A percentile compares a stretch with the other conserved stretches of the same genome.
phyloP scores from a whole-genome alignment of 2,797 vertebrate genomes.

The Labroides dimidiatus region DNA sequence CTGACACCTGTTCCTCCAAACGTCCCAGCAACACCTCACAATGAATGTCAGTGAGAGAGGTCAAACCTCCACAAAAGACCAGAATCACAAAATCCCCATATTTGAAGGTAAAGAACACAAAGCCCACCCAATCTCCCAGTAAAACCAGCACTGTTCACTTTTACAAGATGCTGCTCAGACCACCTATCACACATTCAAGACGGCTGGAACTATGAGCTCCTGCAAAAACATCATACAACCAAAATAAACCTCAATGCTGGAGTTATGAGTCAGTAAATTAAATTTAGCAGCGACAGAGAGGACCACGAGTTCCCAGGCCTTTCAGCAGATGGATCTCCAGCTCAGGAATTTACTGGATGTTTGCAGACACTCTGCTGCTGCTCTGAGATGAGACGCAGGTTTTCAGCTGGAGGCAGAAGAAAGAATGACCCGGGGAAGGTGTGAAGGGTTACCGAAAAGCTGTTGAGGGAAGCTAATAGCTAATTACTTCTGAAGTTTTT shows the following conservation, averaged over 20 bases:
- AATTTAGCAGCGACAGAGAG: slow-evolving; percentile 41
- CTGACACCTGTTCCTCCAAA: slow-evolving; percentile 48
- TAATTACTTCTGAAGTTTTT: not conserved
- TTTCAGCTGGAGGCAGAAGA: slow-evolving; percentile 16
- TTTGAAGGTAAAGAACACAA: slow-evolving; percentile 23
- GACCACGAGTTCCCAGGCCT: slow-evolving; percentile 40
- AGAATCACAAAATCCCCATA: slow-evolving; percentile 27
- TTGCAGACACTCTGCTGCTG: slow-evolving; percentile 17
- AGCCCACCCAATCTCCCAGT: slow-evolving; percentile 58
- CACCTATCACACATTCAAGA: slow-evolving; percentile 41
- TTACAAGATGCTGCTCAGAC: slow-evolving; percentile 55
- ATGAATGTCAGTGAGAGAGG: slow-evolving; percentile 34
- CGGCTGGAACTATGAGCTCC: slow-evolving; percentile 13
- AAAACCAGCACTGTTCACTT: slow-evolving; percentile 51
- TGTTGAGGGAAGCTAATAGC: not conserved
- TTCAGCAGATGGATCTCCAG: slow-evolving; percentile 42
- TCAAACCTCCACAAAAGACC: slow-evolving; percentile 50
- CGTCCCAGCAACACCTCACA: slow-evolving; percentile 40
- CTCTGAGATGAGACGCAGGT: slow-evolving; percentile 9
- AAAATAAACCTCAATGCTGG: slow-evolving; percentile 36
- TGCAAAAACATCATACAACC: slow-evolving; percentile 41
- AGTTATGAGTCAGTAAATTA: slow-evolving; percentile 51
- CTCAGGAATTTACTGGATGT: slow-evolving; percentile 53
- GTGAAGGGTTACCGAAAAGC: not conserved
- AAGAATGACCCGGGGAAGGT: not conserved